A percentile compares a stretch with the other conserved stretches of the same genome.
phyloP scores from a whole-genome alignment of 2,888 invertebrate species.

The Meiosimyza decipiens region DNA sequence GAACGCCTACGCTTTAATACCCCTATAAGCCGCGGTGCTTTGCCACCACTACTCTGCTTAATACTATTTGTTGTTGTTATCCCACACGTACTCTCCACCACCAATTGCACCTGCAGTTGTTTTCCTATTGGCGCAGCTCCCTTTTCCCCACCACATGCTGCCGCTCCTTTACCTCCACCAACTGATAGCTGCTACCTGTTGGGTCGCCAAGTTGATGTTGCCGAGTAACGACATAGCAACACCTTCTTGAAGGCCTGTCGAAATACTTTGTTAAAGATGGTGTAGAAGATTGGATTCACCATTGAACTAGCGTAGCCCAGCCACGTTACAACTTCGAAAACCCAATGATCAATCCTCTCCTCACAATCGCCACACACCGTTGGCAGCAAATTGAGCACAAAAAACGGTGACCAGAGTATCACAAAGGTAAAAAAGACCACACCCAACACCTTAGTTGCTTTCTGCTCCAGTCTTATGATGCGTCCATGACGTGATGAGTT shows the following conservation, averaged over 20 bases:
- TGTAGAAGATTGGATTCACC: constrained; percentile 96
- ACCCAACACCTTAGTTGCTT: constrained; percentile 94
- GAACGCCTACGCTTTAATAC: constrained; percentile 32
- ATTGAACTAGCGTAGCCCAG: constrained; percentile 93
- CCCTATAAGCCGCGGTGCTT: constrained; percentile 25
- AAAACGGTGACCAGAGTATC: constrained; percentile 95
- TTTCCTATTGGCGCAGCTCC: constrained; percentile 12
- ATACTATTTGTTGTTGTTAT: constrained; percentile 36
- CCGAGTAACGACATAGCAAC: constrained; percentile 79
- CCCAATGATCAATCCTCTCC: constrained; percentile 78
- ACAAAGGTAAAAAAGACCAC: constrained; percentile 96
- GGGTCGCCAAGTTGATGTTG: constrained; percentile 71
- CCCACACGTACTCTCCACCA: neutral
- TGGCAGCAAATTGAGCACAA: constrained; percentile 87
- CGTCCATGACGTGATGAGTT: constrained; percentile 86
- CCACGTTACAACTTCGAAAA: constrained; percentile 91
- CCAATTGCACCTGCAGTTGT: neutral
- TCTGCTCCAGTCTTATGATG: constrained; percentile 89
- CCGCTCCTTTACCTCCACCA: constrained; percentile 38
- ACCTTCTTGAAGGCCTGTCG: constrained; percentile 91
- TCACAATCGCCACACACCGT: constrained; percentile 86
- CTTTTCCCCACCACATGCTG: constrained; percentile 33
- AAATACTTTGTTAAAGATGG: constrained; percentile 94
- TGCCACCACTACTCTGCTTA: constrained; percentile 4
- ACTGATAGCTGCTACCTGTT: constrained; percentile 67